Conservation (phyloP, 2,888 invertebrate genomes). For the Conops quadrifasciatus region DNA sequence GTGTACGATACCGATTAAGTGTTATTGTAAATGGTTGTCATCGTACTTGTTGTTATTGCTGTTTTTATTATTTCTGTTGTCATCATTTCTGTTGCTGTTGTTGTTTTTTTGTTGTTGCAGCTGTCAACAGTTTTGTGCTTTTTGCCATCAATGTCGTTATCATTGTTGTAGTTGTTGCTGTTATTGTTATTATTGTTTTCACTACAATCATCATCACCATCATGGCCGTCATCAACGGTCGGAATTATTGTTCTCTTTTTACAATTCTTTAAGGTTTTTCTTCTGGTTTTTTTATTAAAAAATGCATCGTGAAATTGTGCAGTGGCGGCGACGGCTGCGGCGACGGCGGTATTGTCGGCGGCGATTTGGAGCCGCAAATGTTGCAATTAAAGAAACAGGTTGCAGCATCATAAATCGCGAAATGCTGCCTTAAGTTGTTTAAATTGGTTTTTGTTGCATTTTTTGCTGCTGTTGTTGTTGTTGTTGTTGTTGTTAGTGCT, state of each 20-base stretch:
- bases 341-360: background rate
- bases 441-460: constrained; percentile 2
- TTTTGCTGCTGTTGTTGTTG: background rate
- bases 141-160: background rate
- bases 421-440: constrained; percentile 47
- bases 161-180: background rate
- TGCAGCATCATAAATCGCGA: constrained; percentile 61
- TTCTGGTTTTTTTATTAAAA: background rate
- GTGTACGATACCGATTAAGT: background rate
- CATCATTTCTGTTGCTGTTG: background rate
- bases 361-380: constrained; percentile 55
- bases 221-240: no score
- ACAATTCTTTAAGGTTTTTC: background rate
- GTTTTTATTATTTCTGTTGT: background rate
- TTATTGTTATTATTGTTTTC: no score
- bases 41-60: background rate
- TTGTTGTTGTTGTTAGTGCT: constrained; percentile 4
- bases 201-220: no score
- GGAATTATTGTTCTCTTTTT: no score
- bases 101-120: background rate
- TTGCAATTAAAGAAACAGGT: constrained; percentile 64
- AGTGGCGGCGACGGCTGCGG: background rate
- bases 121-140: background rate
- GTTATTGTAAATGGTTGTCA: constrained; percentile 14
- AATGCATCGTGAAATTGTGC: background rate